A percentile compares a stretch with the other conserved stretches of the same genome.
phyloP scores from a whole-genome alignment of 2,888 invertebrate genomes.

The Parnassius smintheus region DNA sequence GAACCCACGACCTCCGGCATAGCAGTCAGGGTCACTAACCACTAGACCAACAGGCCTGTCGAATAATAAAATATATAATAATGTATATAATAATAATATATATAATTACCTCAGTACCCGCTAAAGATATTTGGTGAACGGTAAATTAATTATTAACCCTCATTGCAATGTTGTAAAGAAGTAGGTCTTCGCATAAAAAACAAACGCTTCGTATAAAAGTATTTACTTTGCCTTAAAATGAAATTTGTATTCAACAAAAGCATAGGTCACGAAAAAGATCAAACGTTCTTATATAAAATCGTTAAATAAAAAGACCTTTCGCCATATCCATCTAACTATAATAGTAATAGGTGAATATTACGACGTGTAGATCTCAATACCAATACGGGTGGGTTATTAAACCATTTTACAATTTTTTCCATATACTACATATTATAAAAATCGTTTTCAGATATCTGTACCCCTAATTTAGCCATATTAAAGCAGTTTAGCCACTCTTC shows the following conservation, averaged over 20 bases:
- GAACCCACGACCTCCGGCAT: too few relatives aligned
- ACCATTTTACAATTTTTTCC: constrained; percentile 4
- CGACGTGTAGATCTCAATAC: constrained; percentile 10
- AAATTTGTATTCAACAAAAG: constrained; percentile 12
- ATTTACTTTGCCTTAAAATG: background rate
- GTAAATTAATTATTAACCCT: too few relatives aligned
- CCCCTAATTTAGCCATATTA: too few relatives aligned
- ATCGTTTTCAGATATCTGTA: too few relatives aligned
- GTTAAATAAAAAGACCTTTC: constrained; percentile 17
- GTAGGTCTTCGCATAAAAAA: too few relatives aligned
- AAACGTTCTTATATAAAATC: constrained; percentile 14
- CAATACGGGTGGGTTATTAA: constrained; percentile 11
- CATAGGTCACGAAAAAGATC: constrained; percentile 3
- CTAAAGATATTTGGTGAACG: too few relatives aligned
- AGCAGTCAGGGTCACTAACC: too few relatives aligned
- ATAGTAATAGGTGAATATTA: constrained; percentile 22
- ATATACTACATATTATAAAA: background rate
- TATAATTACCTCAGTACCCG: background rate
- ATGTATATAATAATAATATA: background rate
- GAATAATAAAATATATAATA: too few relatives aligned
- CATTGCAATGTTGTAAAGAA: too few relatives aligned
- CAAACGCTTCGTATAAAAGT: too few relatives aligned
- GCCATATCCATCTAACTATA: constrained; percentile 15
- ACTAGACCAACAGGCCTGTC: too few relatives aligned
- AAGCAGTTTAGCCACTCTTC: too few relatives aligned